A percentile compares a stretch with the other conserved stretches of the same genome.
phyloP scores from a whole-genome alignment of 2,888 invertebrate genomes.

The Drosophila mimetica region DNA sequence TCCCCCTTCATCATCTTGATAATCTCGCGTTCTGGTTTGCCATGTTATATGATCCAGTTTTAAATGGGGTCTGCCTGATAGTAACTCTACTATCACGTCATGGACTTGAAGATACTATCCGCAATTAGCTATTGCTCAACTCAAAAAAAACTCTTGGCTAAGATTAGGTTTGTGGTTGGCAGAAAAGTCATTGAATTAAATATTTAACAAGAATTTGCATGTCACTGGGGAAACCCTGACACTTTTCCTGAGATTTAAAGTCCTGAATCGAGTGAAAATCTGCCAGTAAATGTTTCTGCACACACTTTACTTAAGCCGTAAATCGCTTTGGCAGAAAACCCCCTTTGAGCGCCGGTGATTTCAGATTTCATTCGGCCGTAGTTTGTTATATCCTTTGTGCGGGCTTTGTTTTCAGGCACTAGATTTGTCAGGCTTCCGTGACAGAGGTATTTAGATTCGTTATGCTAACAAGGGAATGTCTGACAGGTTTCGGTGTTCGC shows the following conservation, averaged over 20 bases:
- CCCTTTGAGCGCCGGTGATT: slow-evolving; percentile 1
- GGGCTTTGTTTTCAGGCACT: slow-evolving; percentile 36
- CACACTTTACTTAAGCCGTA: slow-evolving; percentile 20
- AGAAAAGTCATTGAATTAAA: slow-evolving; percentile 51
- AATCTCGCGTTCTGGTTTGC: slow-evolving; percentile 3
- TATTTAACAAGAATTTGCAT: slow-evolving; percentile 60
- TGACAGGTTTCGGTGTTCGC: slow-evolving; percentile 41
- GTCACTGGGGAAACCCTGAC: slow-evolving; percentile 6
- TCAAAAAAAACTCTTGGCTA: slow-evolving; percentile 14
- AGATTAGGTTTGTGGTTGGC: slow-evolving; percentile 11
- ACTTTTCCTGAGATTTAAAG: slow-evolving; percentile 9
- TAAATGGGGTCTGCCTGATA: slow-evolving; percentile 7
- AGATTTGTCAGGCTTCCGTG: slow-evolving; percentile 33
- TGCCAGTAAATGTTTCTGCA: slow-evolving; percentile 17
- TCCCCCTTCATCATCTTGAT: slow-evolving; percentile 35
- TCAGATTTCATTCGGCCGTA: slow-evolving; percentile 3
- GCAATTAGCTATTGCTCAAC: slow-evolving; percentile 39
- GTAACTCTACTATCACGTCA: not conserved
- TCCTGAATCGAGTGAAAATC: slow-evolving; percentile 3
- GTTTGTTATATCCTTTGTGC: slow-evolving; percentile 19
- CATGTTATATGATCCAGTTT: slow-evolving; percentile 23
- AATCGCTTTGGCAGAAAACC: slow-evolving; percentile 18
- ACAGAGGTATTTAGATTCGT: slow-evolving; percentile 46
- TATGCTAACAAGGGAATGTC: slow-evolving; percentile 43
- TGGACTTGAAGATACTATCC: no score